Percentiles rank a stretch among this genome's conserved stretches.
Evolutionary conservation across 2,113 vertebrate genomes (phyloP).

Genomic region (Rhinogobius similis): DNA sequence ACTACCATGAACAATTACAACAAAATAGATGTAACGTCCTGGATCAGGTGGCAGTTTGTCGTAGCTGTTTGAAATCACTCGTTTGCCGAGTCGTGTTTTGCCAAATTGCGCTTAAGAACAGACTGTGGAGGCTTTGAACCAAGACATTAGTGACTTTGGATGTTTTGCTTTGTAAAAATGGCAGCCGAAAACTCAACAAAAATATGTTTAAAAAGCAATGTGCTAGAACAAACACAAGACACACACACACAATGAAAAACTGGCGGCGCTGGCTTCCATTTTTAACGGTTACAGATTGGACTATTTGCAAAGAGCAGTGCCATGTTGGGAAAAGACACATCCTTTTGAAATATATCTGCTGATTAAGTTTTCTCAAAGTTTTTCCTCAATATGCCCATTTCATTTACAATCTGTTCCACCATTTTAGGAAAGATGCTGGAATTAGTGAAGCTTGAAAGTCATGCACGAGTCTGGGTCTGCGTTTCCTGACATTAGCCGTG

Average conservation of each 20-base stretch:
- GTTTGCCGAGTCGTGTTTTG: neutral
- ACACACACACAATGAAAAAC: neutral
- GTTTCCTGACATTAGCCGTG: too few species aligned
- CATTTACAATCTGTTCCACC: neutral
- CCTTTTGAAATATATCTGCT: neutral
- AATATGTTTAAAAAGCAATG: neutral
- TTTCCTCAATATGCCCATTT: neutral
- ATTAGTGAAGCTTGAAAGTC: neutral
- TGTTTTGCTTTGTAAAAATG: neutral
- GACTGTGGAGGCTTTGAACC: neutral
- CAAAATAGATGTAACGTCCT: neutral
- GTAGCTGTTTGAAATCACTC: neutral
- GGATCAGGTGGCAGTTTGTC: neutral
- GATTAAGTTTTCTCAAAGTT: slow-evolving; percentile 9
- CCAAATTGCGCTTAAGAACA: slow-evolving; percentile 3
- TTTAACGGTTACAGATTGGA: neutral
- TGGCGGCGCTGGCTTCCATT: neutral
- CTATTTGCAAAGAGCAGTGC: neutral
- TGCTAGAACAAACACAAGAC: neutral
- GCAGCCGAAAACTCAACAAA: neutral
- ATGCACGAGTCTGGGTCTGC: too few species aligned
- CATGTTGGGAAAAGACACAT: neutral
- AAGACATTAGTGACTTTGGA: neutral
- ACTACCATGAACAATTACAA: too few species aligned
- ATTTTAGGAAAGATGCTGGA: neutral